These are phyloP conservation scores for Drosophila lowei DNA, from an alignment of 1,140 invertebrate genomes.

Conservation along the genomic window DNA sequence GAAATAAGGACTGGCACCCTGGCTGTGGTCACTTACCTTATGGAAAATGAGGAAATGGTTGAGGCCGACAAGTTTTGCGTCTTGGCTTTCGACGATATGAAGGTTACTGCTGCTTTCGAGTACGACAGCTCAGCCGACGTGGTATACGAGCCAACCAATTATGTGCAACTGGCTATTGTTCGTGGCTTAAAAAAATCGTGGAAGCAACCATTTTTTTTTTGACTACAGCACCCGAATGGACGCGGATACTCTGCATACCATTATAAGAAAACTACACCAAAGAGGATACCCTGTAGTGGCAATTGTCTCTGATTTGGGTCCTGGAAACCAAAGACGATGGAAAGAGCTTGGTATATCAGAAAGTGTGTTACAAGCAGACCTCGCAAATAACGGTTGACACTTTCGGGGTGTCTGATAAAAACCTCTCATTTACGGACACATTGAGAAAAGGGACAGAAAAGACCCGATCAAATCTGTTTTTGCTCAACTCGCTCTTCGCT, in stretches of 20 bases:
- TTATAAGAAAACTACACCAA: background rate
- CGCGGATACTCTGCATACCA: background rate
- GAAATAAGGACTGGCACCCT: conserved; percentile 19
- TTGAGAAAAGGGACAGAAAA: too few species aligned
- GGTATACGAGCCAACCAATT: conserved; percentile 15
- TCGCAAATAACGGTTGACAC: too few species aligned
- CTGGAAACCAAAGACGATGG: too few species aligned
- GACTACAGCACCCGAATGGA: conserved; percentile 4
- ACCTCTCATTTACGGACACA: too few species aligned
- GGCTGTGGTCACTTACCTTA: conserved; percentile 4
- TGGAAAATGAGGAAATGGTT: conserved; percentile 15
- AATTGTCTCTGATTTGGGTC: too few species aligned
- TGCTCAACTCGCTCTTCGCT: too few species aligned
- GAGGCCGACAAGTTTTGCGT: conserved; percentile 28
- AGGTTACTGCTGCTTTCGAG: conserved; percentile 20
- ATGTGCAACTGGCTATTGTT: conserved; percentile 23
- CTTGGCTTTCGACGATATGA: conserved; percentile 39
- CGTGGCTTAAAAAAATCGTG: conserved; percentile 34
- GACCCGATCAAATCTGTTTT: too few species aligned
- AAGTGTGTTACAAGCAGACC: too few species aligned
- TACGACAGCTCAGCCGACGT: conserved; percentile 5
- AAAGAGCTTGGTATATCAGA: too few species aligned
- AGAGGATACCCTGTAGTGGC: too few species aligned
- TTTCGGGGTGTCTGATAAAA: too few species aligned
- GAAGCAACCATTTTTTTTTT: conserved; percentile 40